Base-by-base conservation (phyloP, 2,888 invertebrate genomes). In the Pseudococcus viburni region DNA sequence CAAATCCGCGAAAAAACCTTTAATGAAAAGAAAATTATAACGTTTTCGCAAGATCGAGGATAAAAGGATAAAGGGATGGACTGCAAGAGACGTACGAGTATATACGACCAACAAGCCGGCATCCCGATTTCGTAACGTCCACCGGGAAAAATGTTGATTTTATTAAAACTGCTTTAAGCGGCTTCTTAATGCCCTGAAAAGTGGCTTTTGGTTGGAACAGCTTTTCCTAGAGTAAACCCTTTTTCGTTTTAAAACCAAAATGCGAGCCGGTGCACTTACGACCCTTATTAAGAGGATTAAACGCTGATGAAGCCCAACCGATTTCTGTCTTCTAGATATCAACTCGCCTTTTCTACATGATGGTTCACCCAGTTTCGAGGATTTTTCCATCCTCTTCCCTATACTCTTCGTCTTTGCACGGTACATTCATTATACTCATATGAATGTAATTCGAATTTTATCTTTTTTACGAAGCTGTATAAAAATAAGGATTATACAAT, bases 91-190 rank as follows among this genome's bases (percentile, higher is more conserved):
- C 59, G 55, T 85, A 85, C 26, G 26, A 33, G 26, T 77, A 80
- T 80, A 80, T 19, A 33, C 39, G 55, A 87, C 77, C 80, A 46
- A 55, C 55, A 51, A 33, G n/a, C 87, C 77, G 86, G 17, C 33
- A 87, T 87, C 77, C 77, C 80, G 80, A 80, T 87, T 87, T 87
- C 80, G 46, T 77, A 80, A 55, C 80, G 87, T 87, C 87, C 87
- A 87, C 87, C 86, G 86, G 86, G 86, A 87, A 87, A 87, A 87
- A 87, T 87, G 87, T 87, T 87, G 87, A 87, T 87, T 87, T 87
- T 87, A 87, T 87, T 87, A 87, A 87, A 87, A 87, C 87, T 87
- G 87, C 87, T 87, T 87, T 87, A 87, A 87, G 87, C 87, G 87
- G 87, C 87, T 87, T 87, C 87, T 77, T 87, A 87, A 87, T 87